These are phyloP conservation scores for Adineta ricciae DNA, from an alignment of 2,888 invertebrate species.

Conservation along the genomic window DNA sequence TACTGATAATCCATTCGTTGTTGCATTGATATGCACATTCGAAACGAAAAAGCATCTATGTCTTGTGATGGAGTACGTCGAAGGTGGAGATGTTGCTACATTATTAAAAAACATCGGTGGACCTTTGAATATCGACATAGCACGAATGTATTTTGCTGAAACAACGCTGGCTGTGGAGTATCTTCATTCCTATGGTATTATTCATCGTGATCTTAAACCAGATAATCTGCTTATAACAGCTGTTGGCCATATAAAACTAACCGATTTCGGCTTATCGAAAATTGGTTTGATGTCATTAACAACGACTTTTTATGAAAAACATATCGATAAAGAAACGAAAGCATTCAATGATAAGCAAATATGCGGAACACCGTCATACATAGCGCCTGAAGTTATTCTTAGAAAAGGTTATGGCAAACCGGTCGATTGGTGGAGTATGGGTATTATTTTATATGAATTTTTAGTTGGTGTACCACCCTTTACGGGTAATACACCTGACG, in stretches of 20 bases:
- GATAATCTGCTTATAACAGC: slow-evolving; percentile 33
- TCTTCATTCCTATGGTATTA: slow-evolving; percentile 94
- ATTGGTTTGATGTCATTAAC: slow-evolving; percentile 95
- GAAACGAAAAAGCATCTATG: slow-evolving; percentile 96
- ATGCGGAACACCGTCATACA: slow-evolving; percentile 96
- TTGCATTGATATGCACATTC: slow-evolving; percentile 96
- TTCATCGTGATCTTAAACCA: slow-evolving; percentile 67
- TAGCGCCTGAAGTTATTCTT: slow-evolving; percentile 96
- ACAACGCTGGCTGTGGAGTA: slow-evolving; percentile 97
- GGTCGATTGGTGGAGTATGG: slow-evolving; percentile 99
- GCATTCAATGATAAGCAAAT: slow-evolving; percentile 99
- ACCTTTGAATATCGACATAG: slow-evolving; percentile 84
- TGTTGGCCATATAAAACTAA: slow-evolving; percentile 87
- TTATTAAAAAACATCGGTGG: slow-evolving; percentile 69
- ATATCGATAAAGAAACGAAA: slow-evolving; percentile 82
- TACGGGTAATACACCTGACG: slow-evolving; percentile 95
- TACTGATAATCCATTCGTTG: slow-evolving; percentile 98
- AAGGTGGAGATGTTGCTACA: slow-evolving; percentile 96
- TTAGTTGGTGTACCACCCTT: slow-evolving; percentile 74
- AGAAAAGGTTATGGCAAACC: slow-evolving; percentile 81
- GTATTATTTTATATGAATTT: slow-evolving; percentile 54
- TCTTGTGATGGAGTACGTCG: slow-evolving; percentile 96
- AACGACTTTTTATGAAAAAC: slow-evolving; percentile 89
- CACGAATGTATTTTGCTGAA: slow-evolving; percentile 83
- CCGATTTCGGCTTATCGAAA: slow-evolving; percentile 92